Evolutionary conservation across 2,113 vertebrate genomes (phyloP).

Genomic region (Ibidorhyncha struthersii): DNA sequence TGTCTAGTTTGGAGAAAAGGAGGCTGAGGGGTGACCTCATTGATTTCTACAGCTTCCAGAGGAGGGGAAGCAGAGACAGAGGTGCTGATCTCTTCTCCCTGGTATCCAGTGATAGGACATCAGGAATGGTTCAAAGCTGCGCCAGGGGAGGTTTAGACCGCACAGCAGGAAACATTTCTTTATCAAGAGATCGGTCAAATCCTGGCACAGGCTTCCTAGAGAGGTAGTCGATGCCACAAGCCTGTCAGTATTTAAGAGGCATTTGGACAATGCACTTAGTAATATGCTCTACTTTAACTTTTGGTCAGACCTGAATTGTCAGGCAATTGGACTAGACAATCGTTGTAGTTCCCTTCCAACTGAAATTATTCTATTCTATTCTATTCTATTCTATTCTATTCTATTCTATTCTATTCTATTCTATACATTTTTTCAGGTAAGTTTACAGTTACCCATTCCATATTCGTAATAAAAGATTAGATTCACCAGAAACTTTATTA

Average conservation of each 20-base stretch:
- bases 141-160: not conserved
- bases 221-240: rapidly evolving
- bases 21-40: not conserved
- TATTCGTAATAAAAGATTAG: not conserved
- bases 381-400: not conserved
- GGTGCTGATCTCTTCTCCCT: not conserved
- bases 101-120: not conserved
- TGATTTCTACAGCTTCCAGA: not conserved
- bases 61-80: not conserved
- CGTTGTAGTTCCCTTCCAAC: not conserved
- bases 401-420: too few species aligned
- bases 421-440: not conserved
- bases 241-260: not conserved
- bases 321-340: not conserved
- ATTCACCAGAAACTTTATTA: not conserved
- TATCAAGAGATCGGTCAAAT: not conserved
- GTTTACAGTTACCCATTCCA: not conserved
- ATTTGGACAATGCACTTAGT: not conserved
- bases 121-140: not conserved
- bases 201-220: not conserved
- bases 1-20: not conserved
- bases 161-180: not conserved
- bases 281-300: not conserved
- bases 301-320: not conserved
- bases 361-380: not conserved